phyloP scores from a whole-genome alignment of 2,113 vertebrate genomes.

The Hippocampus zosterae region DNA sequence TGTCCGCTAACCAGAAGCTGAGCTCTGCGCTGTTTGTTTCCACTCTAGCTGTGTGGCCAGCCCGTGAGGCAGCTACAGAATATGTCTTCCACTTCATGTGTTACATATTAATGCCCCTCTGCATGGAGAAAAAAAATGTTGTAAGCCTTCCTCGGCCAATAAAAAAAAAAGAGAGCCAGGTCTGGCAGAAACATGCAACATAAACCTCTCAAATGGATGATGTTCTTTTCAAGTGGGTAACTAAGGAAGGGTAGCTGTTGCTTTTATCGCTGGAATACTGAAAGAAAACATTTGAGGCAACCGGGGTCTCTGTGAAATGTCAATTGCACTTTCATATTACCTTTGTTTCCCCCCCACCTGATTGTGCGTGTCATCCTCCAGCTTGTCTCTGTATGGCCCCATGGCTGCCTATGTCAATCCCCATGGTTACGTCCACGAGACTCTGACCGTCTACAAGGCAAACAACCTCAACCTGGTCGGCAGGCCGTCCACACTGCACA shows the following conservation, averaged over 20 bases:
- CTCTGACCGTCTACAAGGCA: constrained; percentile 92
- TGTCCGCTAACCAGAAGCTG: no score
- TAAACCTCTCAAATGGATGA: no score
- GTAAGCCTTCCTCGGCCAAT: no score
- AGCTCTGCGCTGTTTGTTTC: no score
- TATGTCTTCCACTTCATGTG: no score
- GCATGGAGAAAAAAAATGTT: no score
- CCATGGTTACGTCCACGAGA: constrained; percentile 94
- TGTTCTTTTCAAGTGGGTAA: no score
- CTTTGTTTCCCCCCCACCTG: background rate
- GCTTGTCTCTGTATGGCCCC: constrained; percentile 90
- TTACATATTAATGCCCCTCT: no score
- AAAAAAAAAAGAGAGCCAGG: no score
- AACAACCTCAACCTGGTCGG: constrained; percentile 86
- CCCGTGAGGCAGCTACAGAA: no score
- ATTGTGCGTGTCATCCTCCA: constrained; percentile 44
- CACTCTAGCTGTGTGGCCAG: no score
- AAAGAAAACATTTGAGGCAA: background rate
- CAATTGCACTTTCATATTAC: background rate
- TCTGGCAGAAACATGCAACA: no score
- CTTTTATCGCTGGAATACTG: background rate
- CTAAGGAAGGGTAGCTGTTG: background rate
- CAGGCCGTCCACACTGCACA: constrained; percentile 90
- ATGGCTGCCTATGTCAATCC: constrained; percentile 99
- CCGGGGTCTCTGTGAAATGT: background rate